A percentile compares a stretch with the other conserved stretches of the same genome.
These are phyloP conservation scores for Lampropteryx suffumata DNA, from an alignment of 2,888 invertebrate species.

Conservation along the genomic window DNA sequence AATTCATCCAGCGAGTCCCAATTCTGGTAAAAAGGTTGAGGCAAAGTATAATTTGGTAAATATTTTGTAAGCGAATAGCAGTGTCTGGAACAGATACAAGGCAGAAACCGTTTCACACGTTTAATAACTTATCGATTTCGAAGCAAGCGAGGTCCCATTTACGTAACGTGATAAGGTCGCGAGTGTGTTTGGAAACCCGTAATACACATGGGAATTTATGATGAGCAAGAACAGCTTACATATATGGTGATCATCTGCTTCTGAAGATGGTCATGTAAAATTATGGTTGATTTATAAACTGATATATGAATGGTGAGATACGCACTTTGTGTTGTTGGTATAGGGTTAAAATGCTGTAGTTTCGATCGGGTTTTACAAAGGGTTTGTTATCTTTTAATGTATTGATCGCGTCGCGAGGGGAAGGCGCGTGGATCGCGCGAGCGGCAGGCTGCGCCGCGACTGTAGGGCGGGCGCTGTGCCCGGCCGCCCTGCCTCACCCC, in stretches of 20 bases:
- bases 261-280: slow-evolving; percentile 59
- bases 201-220: slow-evolving; percentile 26
- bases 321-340: slow-evolving; percentile 19
- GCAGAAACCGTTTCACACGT: slow-evolving; percentile 26
- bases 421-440: slow-evolving; percentile 63
- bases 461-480: slow-evolving; percentile 51
- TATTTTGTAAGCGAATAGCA: not conserved
- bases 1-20: not conserved
- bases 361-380: slow-evolving; percentile 39
- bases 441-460: slow-evolving; percentile 79
- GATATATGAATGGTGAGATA: slow-evolving; percentile 44
- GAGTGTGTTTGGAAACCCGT: slow-evolving; percentile 26
- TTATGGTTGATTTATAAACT: slow-evolving; percentile 45
- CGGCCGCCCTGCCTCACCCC: slow-evolving; percentile 39
- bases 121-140: slow-evolving; percentile 67
- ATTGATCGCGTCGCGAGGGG: slow-evolving; percentile 63
- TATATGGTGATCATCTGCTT: slow-evolving; percentile 68
- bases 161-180: slow-evolving; percentile 60
- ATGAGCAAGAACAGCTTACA: slow-evolving; percentile 52
- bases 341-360: slow-evolving; percentile 24
- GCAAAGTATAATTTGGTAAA: not conserved
- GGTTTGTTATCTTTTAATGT: slow-evolving; percentile 43
- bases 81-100: not conserved
- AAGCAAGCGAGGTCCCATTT: slow-evolving; percentile 51
- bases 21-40: too few species aligned